phyloP scores from a whole-genome alignment of 1,140 invertebrate genomes.

The Pachyrhynchus sulphureomaculatus region DNA sequence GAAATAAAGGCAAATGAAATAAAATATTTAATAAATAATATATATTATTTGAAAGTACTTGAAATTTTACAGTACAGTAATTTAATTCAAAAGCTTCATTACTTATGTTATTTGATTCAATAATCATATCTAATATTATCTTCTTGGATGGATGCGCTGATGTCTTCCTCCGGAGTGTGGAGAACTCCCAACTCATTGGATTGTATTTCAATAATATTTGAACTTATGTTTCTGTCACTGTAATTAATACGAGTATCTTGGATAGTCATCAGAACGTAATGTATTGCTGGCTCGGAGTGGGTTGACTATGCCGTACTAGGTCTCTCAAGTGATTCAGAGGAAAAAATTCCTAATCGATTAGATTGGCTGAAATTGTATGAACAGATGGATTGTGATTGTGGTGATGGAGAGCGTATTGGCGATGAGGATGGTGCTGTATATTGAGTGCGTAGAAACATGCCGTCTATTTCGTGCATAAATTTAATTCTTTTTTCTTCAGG shows the following conservation, averaged over 20 bases:
- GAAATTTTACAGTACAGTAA: neutral
- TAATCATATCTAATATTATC: no score
- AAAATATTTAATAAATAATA: neutral
- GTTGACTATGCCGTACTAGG: neutral
- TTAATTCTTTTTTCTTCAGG: constrained; percentile 34
- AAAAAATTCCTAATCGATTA: no score
- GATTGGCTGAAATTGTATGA: no score
- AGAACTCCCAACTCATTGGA: no score
- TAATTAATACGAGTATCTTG: no score
- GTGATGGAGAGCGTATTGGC: neutral
- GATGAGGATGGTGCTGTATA: neutral
- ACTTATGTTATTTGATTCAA: no score
- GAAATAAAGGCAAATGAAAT: neutral
- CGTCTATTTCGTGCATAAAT: constrained; percentile 37
- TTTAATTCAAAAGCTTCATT: constrained; percentile 3
- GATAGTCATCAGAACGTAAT: no score
- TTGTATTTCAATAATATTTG: no score
- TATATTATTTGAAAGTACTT: neutral
- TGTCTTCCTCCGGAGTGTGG: no score
- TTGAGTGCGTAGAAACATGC: constrained; percentile 9
- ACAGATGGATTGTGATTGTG: neutral
- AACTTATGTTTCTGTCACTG: no score
- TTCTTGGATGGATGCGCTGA: no score
- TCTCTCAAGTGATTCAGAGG: neutral
- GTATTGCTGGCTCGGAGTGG: no score